Evolutionary conservation across 2,113 vertebrate genomes (phyloP).

Genomic region (Numida meleagris): DNA sequence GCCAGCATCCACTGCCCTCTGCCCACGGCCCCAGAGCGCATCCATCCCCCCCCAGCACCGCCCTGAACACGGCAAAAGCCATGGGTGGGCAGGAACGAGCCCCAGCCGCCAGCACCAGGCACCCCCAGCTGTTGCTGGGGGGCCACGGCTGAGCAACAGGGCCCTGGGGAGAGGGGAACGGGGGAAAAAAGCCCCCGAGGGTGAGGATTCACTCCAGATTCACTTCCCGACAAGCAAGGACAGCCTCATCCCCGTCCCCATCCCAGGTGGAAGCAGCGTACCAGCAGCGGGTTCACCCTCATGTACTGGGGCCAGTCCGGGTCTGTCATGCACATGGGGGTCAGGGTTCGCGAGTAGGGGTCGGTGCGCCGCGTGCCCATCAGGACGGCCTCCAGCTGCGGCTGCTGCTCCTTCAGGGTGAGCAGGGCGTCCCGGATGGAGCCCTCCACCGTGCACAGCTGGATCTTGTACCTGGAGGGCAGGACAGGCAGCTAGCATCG

Average conservation of each 20-base stretch:
- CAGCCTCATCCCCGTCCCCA: background rate
- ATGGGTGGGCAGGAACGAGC: accelerated
- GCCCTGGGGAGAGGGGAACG: background rate
- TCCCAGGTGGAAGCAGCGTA: constrained; percentile 39
- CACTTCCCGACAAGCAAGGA: accelerated
- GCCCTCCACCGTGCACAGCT: constrained; percentile 86
- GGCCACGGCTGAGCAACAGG: accelerated
- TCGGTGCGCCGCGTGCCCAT: constrained; percentile 95
- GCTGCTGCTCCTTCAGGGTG: constrained; percentile 79
- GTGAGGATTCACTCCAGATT: background rate
- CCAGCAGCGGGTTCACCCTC: constrained; percentile 92
- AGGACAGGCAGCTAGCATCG: accelerated
- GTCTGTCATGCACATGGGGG: constrained; percentile 86
- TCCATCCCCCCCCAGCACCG: accelerated
- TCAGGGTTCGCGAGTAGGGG: constrained; percentile 88
- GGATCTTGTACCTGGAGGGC: constrained; percentile 82
- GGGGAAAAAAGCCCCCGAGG: background rate
- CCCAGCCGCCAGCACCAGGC: background rate
- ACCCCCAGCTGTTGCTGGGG: background rate
- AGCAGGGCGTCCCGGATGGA: constrained; percentile 86
- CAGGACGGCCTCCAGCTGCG: constrained; percentile 86
- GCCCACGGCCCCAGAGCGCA: background rate
- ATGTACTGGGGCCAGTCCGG: constrained; percentile 90
- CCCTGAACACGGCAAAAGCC: background rate
- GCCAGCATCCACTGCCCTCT: background rate